These are phyloP conservation scores for Ectropis grisescens DNA, from an alignment of 1,140 invertebrate species.

Conservation along the genomic window DNA sequence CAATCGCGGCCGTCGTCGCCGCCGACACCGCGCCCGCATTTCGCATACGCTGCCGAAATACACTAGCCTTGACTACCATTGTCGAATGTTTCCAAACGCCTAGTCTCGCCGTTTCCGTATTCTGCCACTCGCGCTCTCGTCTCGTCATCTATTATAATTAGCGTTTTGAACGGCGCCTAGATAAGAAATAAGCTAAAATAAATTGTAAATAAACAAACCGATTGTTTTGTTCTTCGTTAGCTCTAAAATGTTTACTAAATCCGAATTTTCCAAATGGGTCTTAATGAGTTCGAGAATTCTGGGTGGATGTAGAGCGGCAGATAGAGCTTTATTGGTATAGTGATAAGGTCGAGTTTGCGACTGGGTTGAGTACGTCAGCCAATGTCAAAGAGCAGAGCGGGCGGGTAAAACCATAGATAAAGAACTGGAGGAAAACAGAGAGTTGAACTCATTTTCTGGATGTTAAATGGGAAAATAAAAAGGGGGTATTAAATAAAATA, in stretches of 20 bases:
- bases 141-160: too few relatives aligned
- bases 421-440: constrained; percentile 50
- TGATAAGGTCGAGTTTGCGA: constrained; percentile 27
- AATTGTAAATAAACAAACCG: too few relatives aligned
- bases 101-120: constrained; percentile 19
- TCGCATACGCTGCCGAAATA: constrained; percentile 41
- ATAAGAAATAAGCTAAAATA: too few relatives aligned
- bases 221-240: too few relatives aligned
- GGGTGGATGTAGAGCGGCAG: constrained; percentile 21
- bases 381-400: constrained; percentile 61
- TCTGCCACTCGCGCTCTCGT: background rate
- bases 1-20: constrained; percentile 2
- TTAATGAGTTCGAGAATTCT: constrained; percentile 58
- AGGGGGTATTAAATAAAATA: too few relatives aligned
- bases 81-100: constrained; percentile 32
- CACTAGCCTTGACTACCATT: constrained; percentile 36
- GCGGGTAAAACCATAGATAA: constrained; percentile 35
- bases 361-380: constrained; percentile 34
- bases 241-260: constrained; percentile 56
- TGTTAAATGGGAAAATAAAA: too few relatives aligned
- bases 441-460: too few relatives aligned
- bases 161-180: too few relatives aligned
- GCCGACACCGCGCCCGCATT: constrained; percentile 25
- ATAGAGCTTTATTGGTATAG: constrained; percentile 17
- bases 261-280: constrained; percentile 49